Evolutionary conservation across 2,113 vertebrate species (phyloP), one percentile per base, ranked within the genome.

Genomic region (Podarcis cretensis): DNA sequence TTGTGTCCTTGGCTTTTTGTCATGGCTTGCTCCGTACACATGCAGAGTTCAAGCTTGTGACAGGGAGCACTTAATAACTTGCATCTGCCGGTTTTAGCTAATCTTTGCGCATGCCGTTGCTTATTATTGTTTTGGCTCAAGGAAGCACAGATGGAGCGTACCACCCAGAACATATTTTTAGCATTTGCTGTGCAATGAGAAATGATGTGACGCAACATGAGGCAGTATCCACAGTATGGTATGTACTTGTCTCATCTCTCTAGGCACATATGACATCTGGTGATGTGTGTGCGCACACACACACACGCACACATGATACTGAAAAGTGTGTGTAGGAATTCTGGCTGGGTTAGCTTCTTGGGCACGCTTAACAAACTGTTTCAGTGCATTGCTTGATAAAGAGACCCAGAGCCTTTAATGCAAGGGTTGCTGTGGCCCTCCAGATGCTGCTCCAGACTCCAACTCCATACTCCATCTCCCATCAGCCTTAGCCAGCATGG

Each of bases 61-160:
- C 94, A 93, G 92, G 63, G 32, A 92, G 84, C 48, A 84, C 88
- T 94, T 95, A 95, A 96, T 94, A 92, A 91, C 92, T 94, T 95
- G 89, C 96, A 95, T 96, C 93, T 95, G 94, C 92, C 79, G 88
- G 81, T 71, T 83, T 91, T 92, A 89, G 48, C 65, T 94, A 90
- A 88, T 92, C 73, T 71, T 87, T 85, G 89, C 85, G 87, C 40
- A 90, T 88, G 71, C 54, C 87, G 57, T 91, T 91, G 78, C 81
- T 95, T 21, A n/a, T 73, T 86, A 77, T 82, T 86, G 23, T 79
- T 82, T 93, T 92, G 91, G 83, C 87, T 88, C 79, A 84, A 83
- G 43, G 59, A 89, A 84, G 6, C 77, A 71, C 3, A 75, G 57
- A 88, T 82, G 16, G 9, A 92, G 65, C 85, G 8, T 93, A 89